These are phyloP conservation scores for Diplodus sargus DNA, from an alignment of 2,797 vertebrate genomes.

Conservation along the genomic window DNA sequence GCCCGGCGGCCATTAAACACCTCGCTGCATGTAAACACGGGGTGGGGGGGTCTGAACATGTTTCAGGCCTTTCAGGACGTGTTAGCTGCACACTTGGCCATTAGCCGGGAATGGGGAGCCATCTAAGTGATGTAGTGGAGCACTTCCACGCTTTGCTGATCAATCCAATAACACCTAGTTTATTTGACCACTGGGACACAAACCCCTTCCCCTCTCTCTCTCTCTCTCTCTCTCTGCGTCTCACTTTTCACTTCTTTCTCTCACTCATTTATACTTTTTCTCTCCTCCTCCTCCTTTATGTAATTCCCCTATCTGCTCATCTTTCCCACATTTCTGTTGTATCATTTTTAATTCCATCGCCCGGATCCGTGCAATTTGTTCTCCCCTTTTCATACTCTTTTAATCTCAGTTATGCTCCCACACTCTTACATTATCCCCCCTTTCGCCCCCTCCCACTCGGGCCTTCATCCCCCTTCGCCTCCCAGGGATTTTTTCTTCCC, in stretches of 20 bases:
- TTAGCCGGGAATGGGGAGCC: constrained; percentile 65
- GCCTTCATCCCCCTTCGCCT: constrained; percentile 36
- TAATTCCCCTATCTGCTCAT: constrained; percentile 59
- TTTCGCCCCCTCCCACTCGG: constrained; percentile 11
- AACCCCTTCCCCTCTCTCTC: not conserved
- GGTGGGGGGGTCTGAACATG: constrained; percentile 18
- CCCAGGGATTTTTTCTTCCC: constrained; percentile 33
- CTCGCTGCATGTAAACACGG: constrained; percentile 33
- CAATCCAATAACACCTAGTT: constrained; percentile 73
- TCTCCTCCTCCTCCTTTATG: constrained; percentile 27
- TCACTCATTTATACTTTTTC: constrained; percentile 20
- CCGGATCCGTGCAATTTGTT: constrained; percentile 57
- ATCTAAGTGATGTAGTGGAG: constrained; percentile 64
- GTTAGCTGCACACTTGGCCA: constrained; percentile 47
- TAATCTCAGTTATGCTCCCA: constrained; percentile 67
- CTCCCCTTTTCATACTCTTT: constrained; percentile 54
- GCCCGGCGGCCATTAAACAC: constrained; percentile 42
- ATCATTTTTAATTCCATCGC: constrained; percentile 62
- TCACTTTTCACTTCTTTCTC: not conserved
- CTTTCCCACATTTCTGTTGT: constrained; percentile 51
- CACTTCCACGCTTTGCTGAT: constrained; percentile 72
- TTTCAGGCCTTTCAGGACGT: constrained; percentile 36
- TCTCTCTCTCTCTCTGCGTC: not conserved
- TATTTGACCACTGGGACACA: constrained; percentile 71
- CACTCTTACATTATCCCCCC: constrained; percentile 53